Evolutionary conservation across 2,113 vertebrate genomes (phyloP).

Genomic region (Caracal caracal): DNA sequence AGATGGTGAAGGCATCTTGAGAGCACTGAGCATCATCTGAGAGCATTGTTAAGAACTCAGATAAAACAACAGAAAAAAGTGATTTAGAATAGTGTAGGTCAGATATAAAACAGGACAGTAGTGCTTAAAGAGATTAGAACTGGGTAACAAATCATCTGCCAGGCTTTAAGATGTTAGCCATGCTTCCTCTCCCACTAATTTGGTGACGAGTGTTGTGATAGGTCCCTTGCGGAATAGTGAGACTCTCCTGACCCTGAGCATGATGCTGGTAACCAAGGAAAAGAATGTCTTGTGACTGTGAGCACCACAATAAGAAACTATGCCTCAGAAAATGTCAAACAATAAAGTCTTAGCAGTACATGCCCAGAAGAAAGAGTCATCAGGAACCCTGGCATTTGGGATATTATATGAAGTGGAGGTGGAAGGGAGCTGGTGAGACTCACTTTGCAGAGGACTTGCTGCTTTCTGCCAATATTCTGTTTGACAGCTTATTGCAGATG

Average conservation of each 20-base stretch:
- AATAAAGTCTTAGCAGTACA: not conserved
- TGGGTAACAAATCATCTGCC: not conserved
- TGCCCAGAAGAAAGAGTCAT: slow-evolving; percentile 19
- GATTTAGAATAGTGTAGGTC: not conserved
- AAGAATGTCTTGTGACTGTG: not conserved
- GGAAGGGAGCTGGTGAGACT: slow-evolving; percentile 22
- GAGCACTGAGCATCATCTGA: not conserved
- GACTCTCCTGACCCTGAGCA: not conserved
- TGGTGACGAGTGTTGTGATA: not conserved
- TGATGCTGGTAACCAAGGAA: not conserved
- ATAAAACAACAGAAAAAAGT: not conserved
- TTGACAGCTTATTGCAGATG: slow-evolving; percentile 49
- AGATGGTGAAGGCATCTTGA: not conserved
- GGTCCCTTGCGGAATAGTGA: not conserved
- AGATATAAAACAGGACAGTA: not conserved
- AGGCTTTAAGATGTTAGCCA: not conserved
- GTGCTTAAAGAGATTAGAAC: not conserved
- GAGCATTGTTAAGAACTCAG: not conserved
- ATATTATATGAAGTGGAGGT: slow-evolving; percentile 17
- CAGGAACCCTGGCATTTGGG: slow-evolving; percentile 13
- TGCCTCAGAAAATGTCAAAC: not conserved
- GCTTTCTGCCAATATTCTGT: slow-evolving; percentile 55
- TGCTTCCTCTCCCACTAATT: not conserved
- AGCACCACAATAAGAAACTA: not conserved
- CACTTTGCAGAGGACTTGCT: slow-evolving; percentile 23